Conservation (phyloP, 1,140 invertebrate genomes). For the Atopsyche davidsoni region DNA sequence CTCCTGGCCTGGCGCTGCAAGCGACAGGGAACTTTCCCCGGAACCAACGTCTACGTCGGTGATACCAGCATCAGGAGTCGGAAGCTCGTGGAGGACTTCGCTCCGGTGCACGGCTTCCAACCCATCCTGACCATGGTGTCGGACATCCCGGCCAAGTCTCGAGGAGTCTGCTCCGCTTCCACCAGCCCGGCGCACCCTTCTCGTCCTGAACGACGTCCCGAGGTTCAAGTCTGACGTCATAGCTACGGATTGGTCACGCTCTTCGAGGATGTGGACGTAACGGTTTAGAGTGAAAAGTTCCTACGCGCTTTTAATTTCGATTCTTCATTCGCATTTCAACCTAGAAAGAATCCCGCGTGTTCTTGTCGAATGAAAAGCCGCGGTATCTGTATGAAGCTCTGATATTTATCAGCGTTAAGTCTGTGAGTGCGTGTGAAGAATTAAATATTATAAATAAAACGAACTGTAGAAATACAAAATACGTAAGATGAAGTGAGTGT, state of each 20-base stretch:
- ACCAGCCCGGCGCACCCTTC: conserved; percentile 26
- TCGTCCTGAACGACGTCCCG: conserved; percentile 34
- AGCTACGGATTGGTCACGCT: conserved; percentile 49
- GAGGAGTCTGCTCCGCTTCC: conserved; percentile 32
- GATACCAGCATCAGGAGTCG: conserved; percentile 49
- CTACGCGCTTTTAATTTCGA: conserved; percentile 29
- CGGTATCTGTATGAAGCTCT: neutral
- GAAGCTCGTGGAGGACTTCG: conserved; percentile 53
- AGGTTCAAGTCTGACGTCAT: conserved; percentile 58
- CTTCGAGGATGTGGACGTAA: conserved; percentile 29
- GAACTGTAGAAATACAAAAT: conserved; percentile 16
- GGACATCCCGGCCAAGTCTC: conserved; percentile 35
- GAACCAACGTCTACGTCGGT: conserved; percentile 53
- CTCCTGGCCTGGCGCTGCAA: conserved; percentile 49
- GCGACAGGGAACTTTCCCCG: conserved; percentile 47
- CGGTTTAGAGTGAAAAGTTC: conserved; percentile 31
- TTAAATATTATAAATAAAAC: neutral
- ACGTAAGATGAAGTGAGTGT: too few species aligned
- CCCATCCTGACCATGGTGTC: conserved; percentile 50
- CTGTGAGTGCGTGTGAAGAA: conserved; percentile 3
- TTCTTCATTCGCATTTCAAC: too few species aligned
- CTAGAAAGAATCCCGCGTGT: conserved; percentile 2
- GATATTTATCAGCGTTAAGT: neutral
- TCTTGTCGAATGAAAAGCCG: conserved; percentile 7
- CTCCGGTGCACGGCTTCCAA: conserved; percentile 49